Base-by-base conservation (phyloP, 2,888 invertebrate species). In the Mimumesa dahlbomi region DNA sequence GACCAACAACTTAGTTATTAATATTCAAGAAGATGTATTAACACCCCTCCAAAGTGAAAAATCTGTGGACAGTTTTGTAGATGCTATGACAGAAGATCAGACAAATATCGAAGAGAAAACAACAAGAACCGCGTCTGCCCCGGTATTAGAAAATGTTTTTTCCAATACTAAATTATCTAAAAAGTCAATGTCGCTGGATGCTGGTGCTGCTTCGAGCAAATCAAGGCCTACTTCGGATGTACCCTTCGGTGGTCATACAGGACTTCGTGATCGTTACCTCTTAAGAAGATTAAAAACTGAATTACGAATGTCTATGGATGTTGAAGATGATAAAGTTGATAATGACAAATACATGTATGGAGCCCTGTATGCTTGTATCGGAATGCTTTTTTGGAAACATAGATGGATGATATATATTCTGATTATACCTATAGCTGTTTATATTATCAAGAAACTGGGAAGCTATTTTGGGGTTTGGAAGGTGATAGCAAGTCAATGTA, bases 361-460 rank as follows among this genome's bases (percentile, higher is more conserved):
- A 2, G 90, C 97, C 9, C 91, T 97, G 77, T 97, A 96, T 91
- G 95, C 94, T 1, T 96, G 97, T 81, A 90, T 94, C 5, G 92
- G 95, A 54, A 96, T 97, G 90, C 91, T 97, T 25, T 91, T 97
- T 13, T 97, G 97, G 94, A 95, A 95, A 82, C 94, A 97, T 84
- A 92, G 95, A 53, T 96, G 97, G 95, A 90, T 96, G 63, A 89
- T 96, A 73, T 93, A 95, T 5, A 91, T 97, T 19, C 91, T 96
- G 53, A 92, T 95, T 0, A 91, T 97, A 77, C 96, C 97, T 5
- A 90, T 97, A 58, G 91, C 93, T 0, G 93, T 95, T 77, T 94
- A 95, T 87, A 89, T 92, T 7, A 82, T 95, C 11, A 93, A 92
- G 77, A 85, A 89, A 73, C 74, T 91, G 14, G 90, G 92, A 87